Conservation (phyloP, 1,140 invertebrate genomes). For the Cotesia chilonis region DNA sequence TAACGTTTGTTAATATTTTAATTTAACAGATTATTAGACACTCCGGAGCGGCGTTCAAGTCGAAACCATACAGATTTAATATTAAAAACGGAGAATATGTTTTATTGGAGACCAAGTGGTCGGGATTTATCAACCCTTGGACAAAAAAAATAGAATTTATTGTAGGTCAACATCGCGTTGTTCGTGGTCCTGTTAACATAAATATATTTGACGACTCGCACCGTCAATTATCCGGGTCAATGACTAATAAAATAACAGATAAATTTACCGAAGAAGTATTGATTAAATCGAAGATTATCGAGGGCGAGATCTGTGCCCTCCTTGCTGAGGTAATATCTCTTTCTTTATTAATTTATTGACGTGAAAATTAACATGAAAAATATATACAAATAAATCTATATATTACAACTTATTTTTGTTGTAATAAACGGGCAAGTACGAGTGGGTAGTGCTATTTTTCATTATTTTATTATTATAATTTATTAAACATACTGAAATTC, state of each 20-base stretch:
- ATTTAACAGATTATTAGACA: slow-evolving; percentile 67
- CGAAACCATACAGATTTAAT: slow-evolving; percentile 81
- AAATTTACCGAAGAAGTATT: slow-evolving; percentile 67
- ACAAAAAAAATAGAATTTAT: slow-evolving; percentile 90
- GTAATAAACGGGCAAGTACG: slow-evolving; percentile 1
- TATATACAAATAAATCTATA: too few relatives aligned
- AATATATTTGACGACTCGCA: slow-evolving; percentile 74
- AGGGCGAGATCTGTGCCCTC: slow-evolving; percentile 75
- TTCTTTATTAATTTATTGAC: slow-evolving; percentile 16
- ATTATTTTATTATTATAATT: slow-evolving; percentile 1
- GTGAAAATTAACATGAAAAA: too few relatives aligned
- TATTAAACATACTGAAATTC: neutral
- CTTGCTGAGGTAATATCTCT: slow-evolving; percentile 70
- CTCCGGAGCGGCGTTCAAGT: slow-evolving; percentile 75
- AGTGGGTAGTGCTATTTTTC: slow-evolving; percentile 17
- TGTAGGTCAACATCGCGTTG: slow-evolving; percentile 84
- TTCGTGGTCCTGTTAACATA: slow-evolving; percentile 78
- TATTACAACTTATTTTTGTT: too few relatives aligned
- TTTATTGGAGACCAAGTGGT: slow-evolving; percentile 90
- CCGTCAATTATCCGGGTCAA: slow-evolving; percentile 58
- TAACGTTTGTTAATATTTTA: slow-evolving; percentile 14
- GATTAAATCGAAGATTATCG: slow-evolving; percentile 70
- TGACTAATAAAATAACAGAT: slow-evolving; percentile 37
- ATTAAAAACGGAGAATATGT: slow-evolving; percentile 86
- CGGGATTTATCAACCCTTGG: slow-evolving; percentile 94